Evolutionary conservation across 2,113 vertebrate species (phyloP).

Genomic region (Aix galericulata): DNA sequence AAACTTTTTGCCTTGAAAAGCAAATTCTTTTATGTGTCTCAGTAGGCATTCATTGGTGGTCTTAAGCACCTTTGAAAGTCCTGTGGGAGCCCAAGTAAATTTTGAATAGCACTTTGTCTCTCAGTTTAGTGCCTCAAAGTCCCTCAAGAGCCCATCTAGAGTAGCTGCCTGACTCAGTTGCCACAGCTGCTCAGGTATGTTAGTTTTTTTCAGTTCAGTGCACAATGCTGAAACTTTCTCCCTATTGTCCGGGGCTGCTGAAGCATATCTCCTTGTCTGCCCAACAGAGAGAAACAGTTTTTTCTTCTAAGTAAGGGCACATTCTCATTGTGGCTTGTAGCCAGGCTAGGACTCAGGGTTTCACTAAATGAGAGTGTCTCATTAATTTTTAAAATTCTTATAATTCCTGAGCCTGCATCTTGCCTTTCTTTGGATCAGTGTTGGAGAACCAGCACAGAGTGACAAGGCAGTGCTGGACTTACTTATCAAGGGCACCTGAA

Average conservation of each 20-base stretch:
- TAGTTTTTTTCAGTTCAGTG: neutral
- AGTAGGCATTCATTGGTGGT: neutral
- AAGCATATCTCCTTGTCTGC: neutral
- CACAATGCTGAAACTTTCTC: neutral
- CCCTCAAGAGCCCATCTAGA: neutral
- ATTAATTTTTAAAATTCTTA: neutral
- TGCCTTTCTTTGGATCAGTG: neutral
- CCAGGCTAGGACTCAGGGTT: fast-evolving
- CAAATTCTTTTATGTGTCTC: neutral
- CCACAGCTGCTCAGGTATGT: neutral
- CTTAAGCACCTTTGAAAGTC: neutral
- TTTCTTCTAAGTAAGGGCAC: neutral
- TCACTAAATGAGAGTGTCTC: neutral
- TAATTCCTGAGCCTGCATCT: neutral
- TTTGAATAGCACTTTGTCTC: neutral
- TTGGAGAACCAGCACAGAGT: neutral
- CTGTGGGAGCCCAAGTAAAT: neutral
- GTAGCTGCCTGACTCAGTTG: neutral
- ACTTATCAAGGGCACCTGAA: neutral
- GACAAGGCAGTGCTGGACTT: neutral
- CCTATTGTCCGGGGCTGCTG: neutral
- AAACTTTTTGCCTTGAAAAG: neutral
- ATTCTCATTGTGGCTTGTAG: neutral
- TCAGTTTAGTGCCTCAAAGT: neutral
- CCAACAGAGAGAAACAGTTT: neutral